Base-by-base conservation (phyloP, 2,113 vertebrate genomes). In the Raja brachyura region DNA sequence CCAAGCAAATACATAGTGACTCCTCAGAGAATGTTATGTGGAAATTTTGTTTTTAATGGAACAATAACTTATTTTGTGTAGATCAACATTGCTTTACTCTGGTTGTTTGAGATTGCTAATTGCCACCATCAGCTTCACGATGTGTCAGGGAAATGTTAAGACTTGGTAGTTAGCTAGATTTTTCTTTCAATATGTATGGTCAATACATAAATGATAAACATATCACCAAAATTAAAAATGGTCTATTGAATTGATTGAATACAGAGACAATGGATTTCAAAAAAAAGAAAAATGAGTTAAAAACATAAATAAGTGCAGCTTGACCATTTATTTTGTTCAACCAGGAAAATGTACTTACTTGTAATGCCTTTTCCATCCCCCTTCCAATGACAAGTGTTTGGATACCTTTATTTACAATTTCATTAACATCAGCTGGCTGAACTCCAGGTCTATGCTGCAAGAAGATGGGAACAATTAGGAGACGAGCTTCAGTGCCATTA, bases 321-420 rank as follows among this genome's bases (percentile, higher is more conserved):
- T 85, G 25, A 59, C 28, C 6, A 59, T 56, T 59, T 9, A 83
- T 85, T 85, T 85, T 85, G 54, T 85, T 85, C 20, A 85, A 59
- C 25, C 4, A 5, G 28, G 0, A n/a, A 86, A 86, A 28, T 16
- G 25, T 14, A 86, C 81, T 86, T 86, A 86, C 81, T 61, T 86
- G 81, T 56, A 86, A 86, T 86, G 81, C 81, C 61, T 86, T 56
- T 5, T 86, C 56, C 56, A 86, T 61, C 28, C 81, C 81, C 56
- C 81, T 61, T 86, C 81, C 81, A 86, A 86, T 86, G n/a, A 86
- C 54, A n/a, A 61, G 25, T n/a, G 81, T 86, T 25, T 61, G 81
- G 59, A 86, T 86, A n/a, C 81, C 81, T 86, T 86, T 86, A 56
- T 86, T 86, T 28, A 86, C 56, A 86, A 86, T 86, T 59, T 86